Percentiles rank a stretch among this genome's conserved stretches.
Evolutionary conservation across 1,140 invertebrate species (phyloP).

Genomic region (Drosophila bifasciata): DNA sequence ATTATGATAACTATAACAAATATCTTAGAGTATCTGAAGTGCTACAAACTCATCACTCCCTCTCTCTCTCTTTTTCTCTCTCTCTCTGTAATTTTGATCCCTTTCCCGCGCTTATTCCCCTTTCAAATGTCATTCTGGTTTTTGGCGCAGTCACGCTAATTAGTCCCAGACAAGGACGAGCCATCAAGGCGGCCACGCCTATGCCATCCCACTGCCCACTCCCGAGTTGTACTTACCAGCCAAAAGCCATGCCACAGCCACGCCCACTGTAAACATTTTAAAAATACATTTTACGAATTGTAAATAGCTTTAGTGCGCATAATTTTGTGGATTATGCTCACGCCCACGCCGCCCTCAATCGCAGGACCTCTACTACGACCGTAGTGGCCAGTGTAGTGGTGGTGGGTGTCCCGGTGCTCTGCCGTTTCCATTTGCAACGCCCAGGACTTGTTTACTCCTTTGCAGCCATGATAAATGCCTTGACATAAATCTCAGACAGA

Average conservation of each 20-base stretch:
- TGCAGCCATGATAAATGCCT: slow-evolving; percentile 75
- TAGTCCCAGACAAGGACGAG: slow-evolving; percentile 68
- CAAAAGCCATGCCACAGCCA: slow-evolving; percentile 20
- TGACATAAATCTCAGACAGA: slow-evolving; percentile 78
- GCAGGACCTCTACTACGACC: background rate
- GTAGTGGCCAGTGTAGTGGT: background rate
- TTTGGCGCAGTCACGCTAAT: slow-evolving; percentile 71
- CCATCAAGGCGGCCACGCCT: slow-evolving; percentile 43
- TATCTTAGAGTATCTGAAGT: too few relatives aligned
- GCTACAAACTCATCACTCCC: too few relatives aligned
- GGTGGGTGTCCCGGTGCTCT: slow-evolving; percentile 1
- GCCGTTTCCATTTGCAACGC: slow-evolving; percentile 51
- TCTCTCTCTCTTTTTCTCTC: background rate
- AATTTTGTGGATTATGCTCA: slow-evolving; percentile 79
- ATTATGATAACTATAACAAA: too few relatives aligned
- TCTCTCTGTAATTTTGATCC: slow-evolving; percentile 4
- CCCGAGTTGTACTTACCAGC: slow-evolving; percentile 11
- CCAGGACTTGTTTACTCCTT: slow-evolving; percentile 75
- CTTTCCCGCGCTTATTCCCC: slow-evolving; percentile 10
- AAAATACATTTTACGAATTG: slow-evolving; percentile 77
- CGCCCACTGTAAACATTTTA: slow-evolving; percentile 43
- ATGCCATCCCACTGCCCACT: slow-evolving; percentile 4
- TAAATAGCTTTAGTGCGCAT: slow-evolving; percentile 80
- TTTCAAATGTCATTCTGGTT: slow-evolving; percentile 49
- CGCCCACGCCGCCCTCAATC: slow-evolving; percentile 62